Base-by-base conservation (phyloP, 2,888 invertebrate species). In the Slavum lentiscoides region DNA sequence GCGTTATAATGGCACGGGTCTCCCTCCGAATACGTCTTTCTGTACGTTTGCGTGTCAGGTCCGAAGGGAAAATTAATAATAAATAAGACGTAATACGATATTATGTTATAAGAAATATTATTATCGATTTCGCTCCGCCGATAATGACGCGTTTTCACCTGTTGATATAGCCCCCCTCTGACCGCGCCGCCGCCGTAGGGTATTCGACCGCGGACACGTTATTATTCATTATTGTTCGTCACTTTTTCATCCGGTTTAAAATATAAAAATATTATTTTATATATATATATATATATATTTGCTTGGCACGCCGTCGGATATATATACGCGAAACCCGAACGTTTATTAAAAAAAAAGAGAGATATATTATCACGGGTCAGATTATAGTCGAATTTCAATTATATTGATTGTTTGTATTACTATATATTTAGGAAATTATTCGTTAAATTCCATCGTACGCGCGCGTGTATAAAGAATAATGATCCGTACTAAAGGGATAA, bases 51-150 rank as follows among this genome's bases (percentile, higher is more conserved):
- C 43, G 6, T 67, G 58, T 67, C 68, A 30, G 43, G 59, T 68
- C 59, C 39, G 9, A 76, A 76, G 75, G 58, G 58, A 59, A 76
- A 68, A 76, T 67, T 68, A 30, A 43, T 30, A 30, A 30, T 30
- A 30, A 30, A 30, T 30, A 30, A 68, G n/a, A 67, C 59, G 5
- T 66, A 70, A 13, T 55, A 30, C 30, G 4, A 30, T 30, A 30
- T 30, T 30, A 30, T 30, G 4, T 30, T 30, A 30, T 30, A 30
- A n/a, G n/a, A n/a, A 55, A 55, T 55, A 55, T 55, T 49, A 49
- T 67, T 59, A 68, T 43, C 75, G 75, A 76, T 76, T 76, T 76
- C 75, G 75, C 67, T 68, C n/a, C 39, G 39, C 11, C 58, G 58
- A 75, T 75, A 59, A 21, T 58, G 62, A 13, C 21, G 13, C 39